phyloP scores from a whole-genome alignment of 2,888 invertebrate genomes.

The Polietes domitor region DNA sequence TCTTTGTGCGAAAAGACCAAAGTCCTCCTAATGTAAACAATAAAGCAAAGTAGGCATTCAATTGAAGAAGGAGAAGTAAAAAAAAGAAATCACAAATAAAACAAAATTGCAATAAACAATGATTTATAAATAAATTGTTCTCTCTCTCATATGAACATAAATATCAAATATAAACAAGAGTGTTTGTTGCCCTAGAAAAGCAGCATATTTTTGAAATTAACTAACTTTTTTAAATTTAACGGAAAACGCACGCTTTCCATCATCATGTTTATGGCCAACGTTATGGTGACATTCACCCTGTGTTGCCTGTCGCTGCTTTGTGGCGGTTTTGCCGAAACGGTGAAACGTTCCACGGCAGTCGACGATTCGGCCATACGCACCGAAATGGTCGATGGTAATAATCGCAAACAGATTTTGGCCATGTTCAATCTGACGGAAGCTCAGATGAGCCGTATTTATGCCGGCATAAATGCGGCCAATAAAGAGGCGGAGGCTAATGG shows the following conservation, averaged over 20 bases:
- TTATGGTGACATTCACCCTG: slow-evolving; percentile 16
- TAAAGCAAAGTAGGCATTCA: not conserved
- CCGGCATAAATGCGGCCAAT: slow-evolving; percentile 71
- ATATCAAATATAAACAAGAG: not conserved
- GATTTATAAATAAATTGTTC: not conserved
- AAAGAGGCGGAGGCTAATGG: slow-evolving; percentile 72
- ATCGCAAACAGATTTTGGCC: slow-evolving; percentile 74
- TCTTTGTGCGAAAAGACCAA: not conserved
- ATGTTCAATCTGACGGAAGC: slow-evolving; percentile 79
- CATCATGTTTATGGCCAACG: slow-evolving; percentile 63
- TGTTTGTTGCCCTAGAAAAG: not conserved
- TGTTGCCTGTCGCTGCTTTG: slow-evolving; percentile 25
- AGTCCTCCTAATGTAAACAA: no score
- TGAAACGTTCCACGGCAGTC: slow-evolving; percentile 72
- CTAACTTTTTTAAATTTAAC: slow-evolving; percentile 4
- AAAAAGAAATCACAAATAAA: not conserved
- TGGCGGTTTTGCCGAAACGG: slow-evolving; percentile 67
- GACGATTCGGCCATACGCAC: slow-evolving; percentile 74
- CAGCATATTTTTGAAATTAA: not conserved
- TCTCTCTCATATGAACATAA: not conserved
- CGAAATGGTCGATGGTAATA: slow-evolving; percentile 77
- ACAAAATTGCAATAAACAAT: slow-evolving; percentile 2
- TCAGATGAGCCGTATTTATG: slow-evolving; percentile 75
- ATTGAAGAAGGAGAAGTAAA: not conserved
- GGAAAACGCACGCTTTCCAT: not conserved